Evolutionary conservation across 2,113 vertebrate species (phyloP).

Genomic region (Chitala chitala): DNA sequence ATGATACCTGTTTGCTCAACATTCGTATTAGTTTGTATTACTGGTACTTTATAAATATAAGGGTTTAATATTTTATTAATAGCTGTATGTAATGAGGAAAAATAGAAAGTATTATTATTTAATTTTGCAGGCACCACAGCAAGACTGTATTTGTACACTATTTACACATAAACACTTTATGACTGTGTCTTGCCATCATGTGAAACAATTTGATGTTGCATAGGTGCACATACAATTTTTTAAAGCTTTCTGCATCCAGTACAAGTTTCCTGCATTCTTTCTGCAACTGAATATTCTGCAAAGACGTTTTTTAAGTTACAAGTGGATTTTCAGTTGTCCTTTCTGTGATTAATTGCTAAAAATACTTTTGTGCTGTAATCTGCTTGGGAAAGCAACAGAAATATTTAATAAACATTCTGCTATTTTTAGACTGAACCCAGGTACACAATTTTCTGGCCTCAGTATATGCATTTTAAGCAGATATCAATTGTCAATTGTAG

Average conservation of each 20-base stretch:
- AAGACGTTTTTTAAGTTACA: conserved; percentile 73
- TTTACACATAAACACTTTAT: no score
- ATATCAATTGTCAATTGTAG: conserved; percentile 65
- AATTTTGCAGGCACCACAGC: no score
- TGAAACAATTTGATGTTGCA: no score
- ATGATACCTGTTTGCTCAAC: background rate
- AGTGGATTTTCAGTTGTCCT: conserved; percentile 61
- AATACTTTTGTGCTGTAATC: conserved; percentile 49
- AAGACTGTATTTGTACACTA: no score
- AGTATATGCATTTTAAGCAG: conserved; percentile 42
- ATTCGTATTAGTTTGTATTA: background rate
- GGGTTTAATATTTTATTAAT: background rate
- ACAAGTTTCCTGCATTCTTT: no score
- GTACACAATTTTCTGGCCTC: conserved; percentile 60
- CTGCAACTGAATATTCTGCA: conserved; percentile 68
- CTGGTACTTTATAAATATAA: no score
- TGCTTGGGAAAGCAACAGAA: conserved; percentile 58
- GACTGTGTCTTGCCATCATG: no score
- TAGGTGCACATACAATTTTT: no score
- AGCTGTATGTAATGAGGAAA: background rate
- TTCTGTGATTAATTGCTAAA: conserved; percentile 69
- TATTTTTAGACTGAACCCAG: conserved; percentile 55
- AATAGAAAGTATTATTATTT: no score
- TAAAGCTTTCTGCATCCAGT: no score
- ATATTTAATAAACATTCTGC: conserved; percentile 64